phyloP scores from a whole-genome alignment of 2,113 vertebrate species.

The Megaceryle torquata region DNA sequence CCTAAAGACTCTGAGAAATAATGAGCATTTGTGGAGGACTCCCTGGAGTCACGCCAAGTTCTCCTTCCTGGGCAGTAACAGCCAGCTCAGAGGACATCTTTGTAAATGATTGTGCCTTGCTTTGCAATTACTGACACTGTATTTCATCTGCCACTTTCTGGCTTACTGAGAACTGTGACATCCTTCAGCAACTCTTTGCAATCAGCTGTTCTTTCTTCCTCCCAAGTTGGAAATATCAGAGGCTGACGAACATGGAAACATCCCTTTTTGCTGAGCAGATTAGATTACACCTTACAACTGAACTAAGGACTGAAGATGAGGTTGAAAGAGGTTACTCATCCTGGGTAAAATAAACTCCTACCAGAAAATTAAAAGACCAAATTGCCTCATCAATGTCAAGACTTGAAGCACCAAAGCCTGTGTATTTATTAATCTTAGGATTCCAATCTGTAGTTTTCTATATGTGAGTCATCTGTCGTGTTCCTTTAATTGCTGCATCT shows the following conservation, averaged over 20 bases:
- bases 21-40: neutral
- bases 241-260: neutral
- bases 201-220: neutral
- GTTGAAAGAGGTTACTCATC: neutral
- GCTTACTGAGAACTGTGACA: neutral
- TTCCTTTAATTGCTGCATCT: neutral
- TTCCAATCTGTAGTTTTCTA: neutral
- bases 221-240: neutral
- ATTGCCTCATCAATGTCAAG: neutral
- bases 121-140: neutral
- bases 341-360: neutral
- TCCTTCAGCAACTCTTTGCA: neutral
- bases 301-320: neutral
- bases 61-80: neutral
- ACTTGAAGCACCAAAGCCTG: neutral
- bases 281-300: neutral
- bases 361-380: neutral
- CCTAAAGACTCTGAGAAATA: neutral
- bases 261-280: neutral
- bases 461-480: neutral
- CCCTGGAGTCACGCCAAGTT: fast-evolving
- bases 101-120: neutral
- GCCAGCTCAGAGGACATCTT: neutral
- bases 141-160: neutral
- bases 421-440: neutral